Evolutionary conservation across 2,888 invertebrate genomes (phyloP).

Genomic region (Tridacna gigas): DNA sequence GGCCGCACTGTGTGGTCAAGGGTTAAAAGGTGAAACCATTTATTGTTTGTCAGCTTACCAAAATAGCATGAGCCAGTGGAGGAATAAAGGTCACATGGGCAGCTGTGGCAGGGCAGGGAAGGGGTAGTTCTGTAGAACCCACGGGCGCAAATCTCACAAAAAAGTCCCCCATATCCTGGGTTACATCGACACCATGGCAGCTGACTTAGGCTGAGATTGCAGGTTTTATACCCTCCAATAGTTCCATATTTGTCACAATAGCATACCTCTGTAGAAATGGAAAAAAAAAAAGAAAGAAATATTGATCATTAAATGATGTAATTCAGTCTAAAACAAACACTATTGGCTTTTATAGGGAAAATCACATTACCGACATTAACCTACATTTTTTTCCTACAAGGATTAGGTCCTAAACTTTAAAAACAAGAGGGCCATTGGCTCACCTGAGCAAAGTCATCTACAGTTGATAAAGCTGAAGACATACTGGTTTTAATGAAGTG

Average conservation of each 20-base stretch:
- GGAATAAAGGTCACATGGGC: slow-evolving; percentile 72
- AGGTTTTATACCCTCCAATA: slow-evolving; percentile 35
- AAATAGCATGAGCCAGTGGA: slow-evolving; percentile 71
- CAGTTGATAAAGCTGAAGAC: too few species aligned
- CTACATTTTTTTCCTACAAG: too few species aligned
- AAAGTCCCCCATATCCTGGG: slow-evolving; percentile 70
- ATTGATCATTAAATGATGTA: too few species aligned
- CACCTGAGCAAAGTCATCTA: too few species aligned
- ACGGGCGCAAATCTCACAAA: slow-evolving; percentile 75
- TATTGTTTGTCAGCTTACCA: slow-evolving; percentile 72
- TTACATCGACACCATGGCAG: slow-evolving; percentile 71
- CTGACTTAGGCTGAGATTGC: slow-evolving; percentile 42
- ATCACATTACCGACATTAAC: too few species aligned
- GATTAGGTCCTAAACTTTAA: too few species aligned
- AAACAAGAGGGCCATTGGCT: too few species aligned
- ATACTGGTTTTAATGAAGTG: too few species aligned
- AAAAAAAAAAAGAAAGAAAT: neutral
- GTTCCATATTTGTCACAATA: slow-evolving; percentile 69
- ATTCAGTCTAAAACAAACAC: too few species aligned
- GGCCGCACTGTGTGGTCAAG: too few species aligned
- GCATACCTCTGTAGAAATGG: slow-evolving; percentile 56
- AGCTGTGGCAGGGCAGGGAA: slow-evolving; percentile 72
- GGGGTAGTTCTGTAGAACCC: slow-evolving; percentile 72
- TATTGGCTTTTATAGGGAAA: too few species aligned
- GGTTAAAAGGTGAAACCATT: too few species aligned